These are phyloP conservation scores for Anas platyrhynchos DNA, from an alignment of 2,113 vertebrate genomes.

Conservation along the genomic window DNA sequence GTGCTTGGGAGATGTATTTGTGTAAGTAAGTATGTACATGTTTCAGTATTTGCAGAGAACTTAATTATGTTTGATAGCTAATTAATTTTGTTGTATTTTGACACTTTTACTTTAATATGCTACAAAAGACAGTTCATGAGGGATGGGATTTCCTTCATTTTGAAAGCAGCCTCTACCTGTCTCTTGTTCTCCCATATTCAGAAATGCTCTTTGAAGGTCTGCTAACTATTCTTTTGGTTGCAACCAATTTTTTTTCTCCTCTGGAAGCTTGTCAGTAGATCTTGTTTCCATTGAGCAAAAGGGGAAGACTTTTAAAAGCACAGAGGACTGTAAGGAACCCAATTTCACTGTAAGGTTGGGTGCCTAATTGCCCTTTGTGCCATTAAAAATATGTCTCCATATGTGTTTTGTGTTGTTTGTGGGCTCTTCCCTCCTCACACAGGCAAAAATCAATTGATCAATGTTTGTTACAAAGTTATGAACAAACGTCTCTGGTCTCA, in stretches of 20 bases:
- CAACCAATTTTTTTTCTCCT: not conserved
- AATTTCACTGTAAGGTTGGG: slow-evolving; percentile 26
- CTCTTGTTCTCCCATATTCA: not conserved
- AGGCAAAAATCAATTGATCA: slow-evolving; percentile 48
- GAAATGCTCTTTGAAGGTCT: not conserved
- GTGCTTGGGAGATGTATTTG: not conserved
- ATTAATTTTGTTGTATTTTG: not conserved
- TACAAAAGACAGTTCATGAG: accelerated
- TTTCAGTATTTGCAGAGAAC: not conserved
- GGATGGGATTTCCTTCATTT: not conserved
- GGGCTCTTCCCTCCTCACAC: not conserved
- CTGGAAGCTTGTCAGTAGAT: not conserved
- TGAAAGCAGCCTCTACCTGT: not conserved
- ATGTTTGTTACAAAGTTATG: slow-evolving; percentile 52
- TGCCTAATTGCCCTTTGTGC: slow-evolving; percentile 57
- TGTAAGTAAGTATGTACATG: accelerated
- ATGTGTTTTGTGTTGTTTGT: slow-evolving; percentile 17
- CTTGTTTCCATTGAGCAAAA: not conserved
- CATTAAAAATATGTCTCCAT: slow-evolving; percentile 3
- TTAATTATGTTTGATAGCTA: not conserved
- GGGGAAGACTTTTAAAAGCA: slow-evolving; percentile 33
- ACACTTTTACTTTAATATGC: not conserved
- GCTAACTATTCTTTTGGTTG: not conserved
- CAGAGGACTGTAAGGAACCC: not conserved
- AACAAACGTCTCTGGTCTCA: slow-evolving; percentile 29